Evolutionary conservation across 1,140 invertebrate species (phyloP), one percentile per base, ranked within the genome.

Genomic region (Bombus cullumanus): DNA sequence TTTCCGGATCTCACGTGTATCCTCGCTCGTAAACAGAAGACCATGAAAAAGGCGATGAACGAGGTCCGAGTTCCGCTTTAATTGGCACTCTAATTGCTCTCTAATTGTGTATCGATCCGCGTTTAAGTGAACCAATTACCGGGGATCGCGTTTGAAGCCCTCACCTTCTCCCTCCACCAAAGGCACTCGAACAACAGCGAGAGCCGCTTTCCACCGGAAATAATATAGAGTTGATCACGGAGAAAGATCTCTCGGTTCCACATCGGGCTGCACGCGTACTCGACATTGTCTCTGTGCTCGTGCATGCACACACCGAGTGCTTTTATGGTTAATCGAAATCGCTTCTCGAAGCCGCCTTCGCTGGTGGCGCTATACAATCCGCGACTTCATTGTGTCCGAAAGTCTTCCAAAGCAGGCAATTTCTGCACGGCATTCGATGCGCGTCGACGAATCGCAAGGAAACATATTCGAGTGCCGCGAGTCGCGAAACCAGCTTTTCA

Each of bases 71-170:
- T 74, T 76, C 31, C 28, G 43, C 76, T 83, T 87, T 89, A 88
- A 92, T 92, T 91, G 92, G 82, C 83, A 89, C 87, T 88, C 83
- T 90, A 92, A 92, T 92, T 91, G 91, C 88, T 86, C 78, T 86
- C 77, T 91, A 92, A 92, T 91, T 92, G 88, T 90, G 86, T 92
- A 91, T 91, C 88, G 92, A 92, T 92, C 86, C 73, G 72, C 89
- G 88, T 88, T 89, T 90, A 91, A 87, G 86, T 86, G 90, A 92
- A 92, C 91, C 91, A 92, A 92, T 92, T 92, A 91, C 84, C 81
- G 79, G 22, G 47, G 75, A 41, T 76, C 76, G 76, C 69, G 77
- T 90, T 90, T 88, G 89, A 90, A 88, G 59, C 89, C 41, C 18
- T 53, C 47, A 6, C 1, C 47, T 22, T 53, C 47, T 53, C 18